These are phyloP conservation scores for Temnothorax nylanderi DNA, from an alignment of 1,140 invertebrate genomes.

Conservation along the genomic window DNA sequence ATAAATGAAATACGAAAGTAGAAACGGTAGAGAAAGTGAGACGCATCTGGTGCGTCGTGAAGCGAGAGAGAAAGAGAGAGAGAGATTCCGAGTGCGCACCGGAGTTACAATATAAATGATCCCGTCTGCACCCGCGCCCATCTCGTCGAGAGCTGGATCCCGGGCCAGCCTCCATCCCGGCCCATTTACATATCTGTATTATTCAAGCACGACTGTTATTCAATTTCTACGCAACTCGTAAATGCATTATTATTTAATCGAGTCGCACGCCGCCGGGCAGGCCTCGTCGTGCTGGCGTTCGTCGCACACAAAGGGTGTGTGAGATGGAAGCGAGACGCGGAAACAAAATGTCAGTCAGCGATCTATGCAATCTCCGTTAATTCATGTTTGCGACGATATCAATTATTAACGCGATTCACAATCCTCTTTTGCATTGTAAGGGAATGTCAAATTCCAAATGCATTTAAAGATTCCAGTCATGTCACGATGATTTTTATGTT, in stretches of 20 bases:
- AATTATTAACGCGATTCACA: conserved; percentile 29
- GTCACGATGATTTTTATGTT: not conserved
- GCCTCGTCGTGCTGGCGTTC: conserved; percentile 58
- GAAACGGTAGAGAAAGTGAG: conserved; percentile 44
- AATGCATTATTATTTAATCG: conserved; percentile 82
- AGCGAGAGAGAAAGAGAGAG: conserved; percentile 15
- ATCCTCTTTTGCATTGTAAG: not conserved
- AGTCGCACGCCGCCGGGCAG: conserved; percentile 48
- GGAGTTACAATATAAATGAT: conserved; percentile 79
- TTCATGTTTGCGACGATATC: not conserved
- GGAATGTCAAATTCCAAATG: not conserved
- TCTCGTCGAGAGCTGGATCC: conserved; percentile 43
- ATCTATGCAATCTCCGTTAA: conserved; percentile 9
- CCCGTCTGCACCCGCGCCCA: conserved; percentile 58
- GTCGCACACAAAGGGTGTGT: not conserved
- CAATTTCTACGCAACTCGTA: conserved; percentile 83
- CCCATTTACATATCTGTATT: conserved; percentile 85
- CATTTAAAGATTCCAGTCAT: not conserved
- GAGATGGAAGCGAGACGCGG: not conserved
- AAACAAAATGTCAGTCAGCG: conserved; percentile 16
- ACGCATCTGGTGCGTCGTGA: conserved; percentile 27
- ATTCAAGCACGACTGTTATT: conserved; percentile 84
- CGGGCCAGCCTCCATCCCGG: conserved; percentile 54
- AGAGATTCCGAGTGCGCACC: conserved; percentile 27
- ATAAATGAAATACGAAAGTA: conserved; percentile 56